Percentiles rank a stretch among this genome's conserved stretches.
Evolutionary conservation across 23 tunicate species (phyloP).

Genomic region (Botrylloides violaceus): DNA sequence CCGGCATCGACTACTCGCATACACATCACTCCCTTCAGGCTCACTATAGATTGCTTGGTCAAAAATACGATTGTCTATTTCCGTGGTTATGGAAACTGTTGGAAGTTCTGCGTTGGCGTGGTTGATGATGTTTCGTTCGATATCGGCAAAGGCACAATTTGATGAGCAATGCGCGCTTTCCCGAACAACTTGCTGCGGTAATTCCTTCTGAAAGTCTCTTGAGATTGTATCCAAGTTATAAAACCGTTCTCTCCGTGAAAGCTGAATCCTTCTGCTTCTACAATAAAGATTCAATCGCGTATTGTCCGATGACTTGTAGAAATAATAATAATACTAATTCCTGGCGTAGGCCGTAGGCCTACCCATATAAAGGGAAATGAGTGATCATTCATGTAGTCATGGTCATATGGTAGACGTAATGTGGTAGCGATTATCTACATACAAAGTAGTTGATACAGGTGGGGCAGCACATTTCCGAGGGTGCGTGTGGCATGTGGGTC

Average conservation of each 20-base stretch:
- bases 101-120: constrained; percentile 1
- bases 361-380: too few relatives aligned
- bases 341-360: too few relatives aligned
- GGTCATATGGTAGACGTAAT: too few relatives aligned
- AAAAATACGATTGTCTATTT: not conserved
- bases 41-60: not conserved
- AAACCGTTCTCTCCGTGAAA: not conserved
- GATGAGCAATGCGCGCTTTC: not conserved
- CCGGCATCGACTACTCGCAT: not conserved
- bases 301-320: too few relatives aligned
- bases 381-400: too few relatives aligned
- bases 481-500: too few relatives aligned
- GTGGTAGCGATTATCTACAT: too few relatives aligned
- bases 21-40: not conserved
- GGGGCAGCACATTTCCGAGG: too few relatives aligned
- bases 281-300: too few relatives aligned
- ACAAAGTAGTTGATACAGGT: too few relatives aligned
- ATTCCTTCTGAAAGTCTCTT: not conserved
- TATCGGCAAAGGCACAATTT: not conserved
- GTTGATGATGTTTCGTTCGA: not conserved
- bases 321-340: too few relatives aligned
- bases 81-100: not conserved
- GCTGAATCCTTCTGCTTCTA: too few relatives aligned
- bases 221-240: not conserved
- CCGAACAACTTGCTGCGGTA: not conserved